phyloP scores from a whole-genome alignment of 1,140 invertebrate species.

The Lerema accius region DNA sequence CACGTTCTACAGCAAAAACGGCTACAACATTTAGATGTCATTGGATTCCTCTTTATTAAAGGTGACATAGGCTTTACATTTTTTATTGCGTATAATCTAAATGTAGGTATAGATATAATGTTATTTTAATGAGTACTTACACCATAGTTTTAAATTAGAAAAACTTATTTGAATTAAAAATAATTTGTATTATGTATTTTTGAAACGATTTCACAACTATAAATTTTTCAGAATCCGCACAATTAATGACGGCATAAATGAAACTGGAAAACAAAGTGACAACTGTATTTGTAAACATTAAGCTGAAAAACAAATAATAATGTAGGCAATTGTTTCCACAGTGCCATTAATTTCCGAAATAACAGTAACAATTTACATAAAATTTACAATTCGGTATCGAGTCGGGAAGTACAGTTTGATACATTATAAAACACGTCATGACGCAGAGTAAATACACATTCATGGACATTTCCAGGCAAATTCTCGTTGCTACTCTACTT shows the following conservation, averaged over 20 bases:
- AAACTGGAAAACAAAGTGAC: neutral
- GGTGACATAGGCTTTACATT: too few species aligned
- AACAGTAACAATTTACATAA: neutral
- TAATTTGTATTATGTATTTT: too few species aligned
- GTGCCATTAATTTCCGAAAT: neutral
- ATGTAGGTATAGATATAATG: too few species aligned
- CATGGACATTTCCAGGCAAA: neutral
- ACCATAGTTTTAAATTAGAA: too few species aligned
- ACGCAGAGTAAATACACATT: neutral
- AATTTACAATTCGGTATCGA: neutral
- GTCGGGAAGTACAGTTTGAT: neutral
- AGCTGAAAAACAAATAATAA: neutral
- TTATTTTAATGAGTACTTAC: too few species aligned
- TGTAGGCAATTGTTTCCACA: neutral
- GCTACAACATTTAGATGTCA: too few species aligned
- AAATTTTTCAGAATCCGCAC: too few species aligned
- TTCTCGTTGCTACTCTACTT: neutral
- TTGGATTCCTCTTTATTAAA: too few species aligned
- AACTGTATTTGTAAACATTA: neutral
- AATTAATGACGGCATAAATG: neutral
- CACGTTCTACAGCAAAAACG: too few species aligned
- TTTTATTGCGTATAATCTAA: too few species aligned
- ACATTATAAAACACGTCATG: slow-evolving; percentile 4
- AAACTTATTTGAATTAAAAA: too few species aligned
- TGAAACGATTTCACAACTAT: too few species aligned